Conservation (phyloP, 2,888 invertebrate genomes). For the Rhopalosiphum nymphaeae region DNA sequence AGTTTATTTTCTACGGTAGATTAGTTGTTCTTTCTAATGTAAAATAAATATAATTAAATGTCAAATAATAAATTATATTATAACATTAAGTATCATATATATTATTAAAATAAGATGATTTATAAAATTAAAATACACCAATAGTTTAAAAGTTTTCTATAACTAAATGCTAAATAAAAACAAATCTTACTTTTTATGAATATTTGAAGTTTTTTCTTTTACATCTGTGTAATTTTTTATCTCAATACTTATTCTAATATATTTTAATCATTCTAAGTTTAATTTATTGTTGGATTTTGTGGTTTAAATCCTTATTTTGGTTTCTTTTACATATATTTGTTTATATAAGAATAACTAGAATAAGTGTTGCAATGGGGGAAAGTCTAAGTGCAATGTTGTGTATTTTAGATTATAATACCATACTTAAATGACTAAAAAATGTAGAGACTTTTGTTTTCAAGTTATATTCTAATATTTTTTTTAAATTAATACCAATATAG, state of each 20-base stretch:
- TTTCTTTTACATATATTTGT: conserved; percentile 40
- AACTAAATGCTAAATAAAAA: background rate
- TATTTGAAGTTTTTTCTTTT: background rate
- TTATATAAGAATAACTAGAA: conserved; percentile 4
- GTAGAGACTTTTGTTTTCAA: conserved; percentile 1
- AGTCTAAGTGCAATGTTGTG: conserved; percentile 56
- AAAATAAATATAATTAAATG: background rate
- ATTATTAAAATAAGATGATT: background rate
- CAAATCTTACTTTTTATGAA: conserved; percentile 10
- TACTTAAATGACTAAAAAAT: conserved; percentile 37
- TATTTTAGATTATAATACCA: conserved; percentile 30
- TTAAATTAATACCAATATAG: conserved; percentile 28
- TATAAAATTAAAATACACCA: background rate
- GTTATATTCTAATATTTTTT: conserved; percentile 36
- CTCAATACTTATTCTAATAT: conserved; percentile 6
- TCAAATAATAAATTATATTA: background rate
- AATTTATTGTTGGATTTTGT: conserved; percentile 41
- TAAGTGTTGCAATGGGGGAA: background rate
- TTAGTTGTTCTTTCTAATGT: background rate
- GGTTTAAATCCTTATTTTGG: conserved; percentile 31
- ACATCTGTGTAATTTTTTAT: background rate
- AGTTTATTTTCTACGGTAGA: background rate
- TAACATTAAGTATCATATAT: background rate
- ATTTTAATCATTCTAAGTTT: conserved; percentile 45
- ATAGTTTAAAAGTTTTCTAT: background rate